Evolutionary conservation across 2,113 vertebrate genomes (phyloP), one percentile per base, ranked within the genome.

Genomic region (Aspiorhynchus laticeps): DNA sequence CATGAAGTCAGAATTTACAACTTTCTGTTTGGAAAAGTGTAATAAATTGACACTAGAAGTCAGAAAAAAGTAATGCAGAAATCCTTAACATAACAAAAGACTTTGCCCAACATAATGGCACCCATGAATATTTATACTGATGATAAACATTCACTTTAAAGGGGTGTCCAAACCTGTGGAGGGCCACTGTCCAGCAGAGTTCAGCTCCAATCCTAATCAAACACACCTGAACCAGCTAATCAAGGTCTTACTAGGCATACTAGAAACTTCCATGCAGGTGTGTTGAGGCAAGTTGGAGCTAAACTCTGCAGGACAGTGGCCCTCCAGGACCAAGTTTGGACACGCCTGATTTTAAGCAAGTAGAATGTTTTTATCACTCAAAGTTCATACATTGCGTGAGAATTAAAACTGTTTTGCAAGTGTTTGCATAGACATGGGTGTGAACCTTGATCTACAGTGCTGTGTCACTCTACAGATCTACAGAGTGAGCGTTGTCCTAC

Each of bases 21-120:
- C 41, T 76, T 76, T 75, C 9, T 76, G 7, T 76, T 76, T 76
- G n/a, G 12, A 76, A 48, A 28, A 17, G 41, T 76, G 41, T 43
- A 74, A 74, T 43, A 5, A 4, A 43, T n/a, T n/a, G 38, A n/a
- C 8, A 12, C 31, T 36, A 71, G 17, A 36, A 71, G 14, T 15
- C 5, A 31, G 26, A 19, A 8, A 46, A 69, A 71, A 21, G 19
- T 10, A 21, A 73, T 24, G 33, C 17, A 24, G 33, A 73, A 73
- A 73, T 24, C 17, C 31, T 38, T 36, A 24, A 71, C 1, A 67
- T 10, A 17, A 10, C 36, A 38, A 38, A 31, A 36, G 33, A 41
- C 36, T 21, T 74, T 74, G 36, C 8, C 19, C 19, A 41, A 1
- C 19, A 73, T 73, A 19, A 71, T 9, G 15, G 7, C 61, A 26